phyloP scores from a whole-genome alignment of 2,113 vertebrate genomes.

The Stigmatopora argus region DNA sequence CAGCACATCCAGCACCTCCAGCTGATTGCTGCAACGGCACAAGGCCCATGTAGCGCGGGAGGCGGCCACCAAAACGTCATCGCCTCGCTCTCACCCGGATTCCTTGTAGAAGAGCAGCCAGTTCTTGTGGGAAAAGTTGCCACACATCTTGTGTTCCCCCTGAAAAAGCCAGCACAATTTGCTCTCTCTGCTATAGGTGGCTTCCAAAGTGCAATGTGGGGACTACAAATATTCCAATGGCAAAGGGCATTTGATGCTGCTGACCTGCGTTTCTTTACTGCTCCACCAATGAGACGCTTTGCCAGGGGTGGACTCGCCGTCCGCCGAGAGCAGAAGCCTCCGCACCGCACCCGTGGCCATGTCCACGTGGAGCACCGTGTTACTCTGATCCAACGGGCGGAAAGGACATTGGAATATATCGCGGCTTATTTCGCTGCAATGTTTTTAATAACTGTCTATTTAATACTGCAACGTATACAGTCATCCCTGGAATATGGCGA shows the following conservation, averaged over 20 bases:
- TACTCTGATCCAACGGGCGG: conserved; percentile 72
- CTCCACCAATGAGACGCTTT: conserved; percentile 81
- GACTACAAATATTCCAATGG: no score
- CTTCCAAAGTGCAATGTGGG: no score
- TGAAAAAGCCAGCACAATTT: conserved; percentile 30
- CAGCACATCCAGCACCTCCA: conserved; percentile 87
- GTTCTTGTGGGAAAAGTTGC: conserved; percentile 93
- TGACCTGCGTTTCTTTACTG: conserved; percentile 77
- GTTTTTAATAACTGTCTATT: neutral
- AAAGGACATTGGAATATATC: neutral
- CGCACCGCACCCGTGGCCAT: conserved; percentile 72
- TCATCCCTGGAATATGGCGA: neutral
- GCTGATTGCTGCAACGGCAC: conserved; percentile 71
- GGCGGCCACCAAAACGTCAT: neutral
- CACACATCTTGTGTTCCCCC: conserved; percentile 84
- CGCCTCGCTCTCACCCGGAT: conserved; percentile 72
- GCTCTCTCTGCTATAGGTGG: no score
- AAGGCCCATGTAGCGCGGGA: neutral
- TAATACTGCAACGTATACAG: neutral
- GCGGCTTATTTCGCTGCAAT: neutral
- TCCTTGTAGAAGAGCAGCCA: conserved; percentile 94
- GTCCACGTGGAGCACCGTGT: conserved; percentile 83
- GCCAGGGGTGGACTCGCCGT: conserved; percentile 54
- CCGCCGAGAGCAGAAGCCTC: conserved; percentile 70
- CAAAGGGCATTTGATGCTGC: neutral